Evolutionary conservation across 1,140 invertebrate genomes (phyloP), one percentile per base, ranked within the genome.

Genomic region (Homarus americanus): DNA sequence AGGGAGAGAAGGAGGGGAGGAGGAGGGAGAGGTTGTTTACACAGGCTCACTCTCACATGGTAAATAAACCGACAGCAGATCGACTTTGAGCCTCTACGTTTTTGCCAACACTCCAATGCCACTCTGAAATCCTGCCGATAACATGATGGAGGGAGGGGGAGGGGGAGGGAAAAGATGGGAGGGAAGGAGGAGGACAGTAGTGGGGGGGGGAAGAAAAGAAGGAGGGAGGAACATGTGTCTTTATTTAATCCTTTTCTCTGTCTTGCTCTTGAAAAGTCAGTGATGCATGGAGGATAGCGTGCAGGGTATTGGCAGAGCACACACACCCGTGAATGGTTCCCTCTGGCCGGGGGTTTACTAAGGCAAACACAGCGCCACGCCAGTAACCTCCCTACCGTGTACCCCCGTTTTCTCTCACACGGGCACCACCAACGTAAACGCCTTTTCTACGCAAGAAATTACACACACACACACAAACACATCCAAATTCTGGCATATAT

Each of bases 221-320:
- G 28, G 53, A 63, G 38, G 58, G 24, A 63, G 49, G 53, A 36
- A 87, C 85, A 87, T 78, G 49, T 78, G 85, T 87, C 75, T 87
- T 63, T 87, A 78, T 87, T 87, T 87, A 87, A 87, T 87, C 73
- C 85, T 78, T 87, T 78, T 78, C 73, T 78, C 32, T 79, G 44
- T 63, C 72, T 78, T 76, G 36, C 73, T 87, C 85, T 87, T 78
- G 49, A 87, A 87, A 87, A 87, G 85, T 87, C 85, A 87, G 85
- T 53, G 85, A 63, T 63, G 86, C 76, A 49, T 44, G 76, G 38
- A 72, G 78, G 72, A 88, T 69, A 80, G 86, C 76, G 38, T 69
- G 76, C 58, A 53, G 36, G 36, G 66, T 87, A 82, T 82, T 88
- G 76, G 78, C n/a, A 72, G 76, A 79, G 75, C 36, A 87, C 76